These are phyloP conservation scores for Anagrus nilaparvatae DNA, from an alignment of 1,140 invertebrate species.

Conservation along the genomic window DNA sequence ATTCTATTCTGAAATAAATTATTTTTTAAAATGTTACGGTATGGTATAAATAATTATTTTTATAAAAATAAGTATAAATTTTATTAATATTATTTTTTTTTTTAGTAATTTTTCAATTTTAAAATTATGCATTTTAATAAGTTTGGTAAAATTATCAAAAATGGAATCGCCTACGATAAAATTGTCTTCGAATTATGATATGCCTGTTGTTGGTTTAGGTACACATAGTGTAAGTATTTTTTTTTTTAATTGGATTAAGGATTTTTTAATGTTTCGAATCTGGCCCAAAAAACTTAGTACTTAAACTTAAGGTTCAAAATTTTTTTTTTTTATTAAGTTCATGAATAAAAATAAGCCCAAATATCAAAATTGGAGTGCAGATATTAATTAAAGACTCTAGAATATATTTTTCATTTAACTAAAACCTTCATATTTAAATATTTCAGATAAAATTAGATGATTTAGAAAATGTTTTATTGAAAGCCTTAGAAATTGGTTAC, in stretches of 20 bases:
- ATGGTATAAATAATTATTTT: conserved; percentile 4
- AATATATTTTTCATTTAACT: too few relatives aligned
- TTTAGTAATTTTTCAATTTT: background rate
- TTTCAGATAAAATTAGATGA: conserved; percentile 55
- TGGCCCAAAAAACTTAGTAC: too few relatives aligned
- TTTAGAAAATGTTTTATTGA: conserved; percentile 54
- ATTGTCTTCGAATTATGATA: conserved; percentile 41
- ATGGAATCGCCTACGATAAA: too few relatives aligned
- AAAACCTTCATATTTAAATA: conserved; percentile 12
- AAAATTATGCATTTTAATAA: too few relatives aligned
- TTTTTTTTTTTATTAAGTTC: too few relatives aligned
- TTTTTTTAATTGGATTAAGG: too few relatives aligned
- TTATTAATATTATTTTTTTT: too few relatives aligned
- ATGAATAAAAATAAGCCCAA: too few relatives aligned
- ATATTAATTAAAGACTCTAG: background rate
- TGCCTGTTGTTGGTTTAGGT: conserved; percentile 66
- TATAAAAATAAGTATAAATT: conserved; percentile 1
- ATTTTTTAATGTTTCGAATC: too few relatives aligned
- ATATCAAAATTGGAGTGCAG: background rate
- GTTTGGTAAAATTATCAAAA: too few relatives aligned
- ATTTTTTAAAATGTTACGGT: conserved; percentile 13
- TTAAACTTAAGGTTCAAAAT: too few relatives aligned
- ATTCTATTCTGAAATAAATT: too few relatives aligned
- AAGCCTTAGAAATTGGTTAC: conserved; percentile 56
- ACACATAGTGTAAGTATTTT: conserved; percentile 59